Base-by-base conservation (phyloP, 2,888 invertebrate species). In the Papilio gigon region DNA sequence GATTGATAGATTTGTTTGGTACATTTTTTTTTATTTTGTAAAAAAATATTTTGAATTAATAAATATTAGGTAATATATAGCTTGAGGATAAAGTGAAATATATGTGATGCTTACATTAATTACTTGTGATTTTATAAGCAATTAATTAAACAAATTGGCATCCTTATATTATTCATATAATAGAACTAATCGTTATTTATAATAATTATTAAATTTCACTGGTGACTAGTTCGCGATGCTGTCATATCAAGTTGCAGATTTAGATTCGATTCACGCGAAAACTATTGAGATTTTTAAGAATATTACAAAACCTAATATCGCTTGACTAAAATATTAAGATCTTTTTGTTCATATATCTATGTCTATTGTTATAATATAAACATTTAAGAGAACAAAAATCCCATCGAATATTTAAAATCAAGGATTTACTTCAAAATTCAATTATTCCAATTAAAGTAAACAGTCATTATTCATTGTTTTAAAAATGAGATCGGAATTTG, bases 401-500 rank as follows among this genome's bases (percentile, higher is more conserved):
- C 22, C 20, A 11, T 47, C 5, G 22, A 22, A 12, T 47, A 22
- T 12, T 47, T 47, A 22, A 47, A 47, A 22, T 22, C 47, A 47
- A 47, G 47, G 4, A n/a, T 47, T 47, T 4, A 17, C 17, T 42
- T 47, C 2, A 22, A 47, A 47, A 47, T 47, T 47, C 4, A 22
- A 47, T 11, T 22, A 22, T 22, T 20, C 44, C 11, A 47, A 47
- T 47, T 47, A 47, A 8, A 14, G 20, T 20, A 44, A 47, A 47
- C 22, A 20, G 2, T 47, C 44, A 47, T 47, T 47, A 47, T 47
- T 47, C 47, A 47, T 47, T 47, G 47, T 47, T 47, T 47, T 12
- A 47, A 42, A 12, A 47, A 47, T 47, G 11, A 22, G 47, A 11
- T 47, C 20, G n/a, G n/a, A 20, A 11, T 20, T 44, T 20, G 44